Percentiles rank a stretch among this genome's conserved stretches.
Conservation (phyloP, 2,797 vertebrate genomes). For the Sus cebifrons region DNA sequence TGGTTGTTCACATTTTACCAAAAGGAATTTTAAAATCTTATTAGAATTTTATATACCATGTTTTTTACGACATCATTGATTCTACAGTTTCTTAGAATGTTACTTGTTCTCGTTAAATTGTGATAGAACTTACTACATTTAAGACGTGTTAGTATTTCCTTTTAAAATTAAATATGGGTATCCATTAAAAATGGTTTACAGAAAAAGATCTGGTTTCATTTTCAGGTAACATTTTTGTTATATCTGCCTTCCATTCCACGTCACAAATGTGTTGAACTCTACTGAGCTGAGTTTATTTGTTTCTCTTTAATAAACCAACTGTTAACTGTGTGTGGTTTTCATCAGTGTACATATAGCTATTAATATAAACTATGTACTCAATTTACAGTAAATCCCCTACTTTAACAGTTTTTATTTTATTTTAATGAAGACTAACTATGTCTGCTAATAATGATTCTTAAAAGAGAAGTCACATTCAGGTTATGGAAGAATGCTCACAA, state of each 20-base stretch:
- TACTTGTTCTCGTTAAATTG: conserved; percentile 50
- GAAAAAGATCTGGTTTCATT: neutral
- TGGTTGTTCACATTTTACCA: conserved; percentile 43
- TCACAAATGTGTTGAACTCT: conserved; percentile 55
- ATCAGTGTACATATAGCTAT: neutral
- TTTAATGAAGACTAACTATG: neutral
- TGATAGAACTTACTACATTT: conserved; percentile 38
- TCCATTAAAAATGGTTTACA: conserved; percentile 35
- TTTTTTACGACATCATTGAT: conserved; percentile 28
- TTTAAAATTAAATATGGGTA: conserved; percentile 34
- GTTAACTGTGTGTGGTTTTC: neutral
- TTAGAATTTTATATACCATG: conserved; percentile 8
- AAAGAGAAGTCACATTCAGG: neutral
- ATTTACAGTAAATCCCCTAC: neutral
- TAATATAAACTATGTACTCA: neutral
- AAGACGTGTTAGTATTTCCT: neutral
- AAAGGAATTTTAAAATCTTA: conserved; percentile 40
- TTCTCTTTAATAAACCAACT: conserved; percentile 52
- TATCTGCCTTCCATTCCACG: conserved; percentile 12
- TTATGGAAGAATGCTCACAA: neutral
- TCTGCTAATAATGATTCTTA: conserved; percentile 14
- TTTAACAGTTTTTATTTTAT: conserved; percentile 49
- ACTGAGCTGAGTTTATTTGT: neutral
- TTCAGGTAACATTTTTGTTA: neutral
- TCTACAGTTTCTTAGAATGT: conserved; percentile 53